Conservation (phyloP, 92 coral and sea anemone genomes). For the Heliopora coerulea region DNA sequence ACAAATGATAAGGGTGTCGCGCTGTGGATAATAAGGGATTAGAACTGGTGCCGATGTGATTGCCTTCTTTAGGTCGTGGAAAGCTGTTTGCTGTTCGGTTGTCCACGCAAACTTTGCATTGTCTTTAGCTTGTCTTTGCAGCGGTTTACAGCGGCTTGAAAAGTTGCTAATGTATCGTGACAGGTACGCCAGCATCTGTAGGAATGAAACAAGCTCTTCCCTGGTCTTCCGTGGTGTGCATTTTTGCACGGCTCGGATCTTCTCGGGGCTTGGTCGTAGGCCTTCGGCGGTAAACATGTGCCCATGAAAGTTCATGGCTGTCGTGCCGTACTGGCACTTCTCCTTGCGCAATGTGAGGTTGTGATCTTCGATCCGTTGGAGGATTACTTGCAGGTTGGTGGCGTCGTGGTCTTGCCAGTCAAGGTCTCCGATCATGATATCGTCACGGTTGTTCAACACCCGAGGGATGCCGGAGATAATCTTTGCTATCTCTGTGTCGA, state of each 20-base stretch:
- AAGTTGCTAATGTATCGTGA: conserved; percentile 23
- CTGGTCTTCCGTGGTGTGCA: conserved; percentile 32
- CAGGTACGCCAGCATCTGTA: neutral
- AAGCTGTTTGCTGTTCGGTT: conserved; percentile 53
- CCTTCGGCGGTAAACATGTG: conserved; percentile 48
- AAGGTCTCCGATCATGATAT: conserved; percentile 49
- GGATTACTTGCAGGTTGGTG: conserved; percentile 33
- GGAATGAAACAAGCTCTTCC: conserved; percentile 51
- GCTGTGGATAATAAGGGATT: conserved; percentile 20
- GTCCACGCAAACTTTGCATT: conserved; percentile 46
- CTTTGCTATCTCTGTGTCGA: conserved; percentile 52
- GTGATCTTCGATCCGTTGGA: conserved; percentile 45
- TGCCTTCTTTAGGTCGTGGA: conserved; percentile 45
- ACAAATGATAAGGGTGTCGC: conserved; percentile 36
- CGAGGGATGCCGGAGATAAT: conserved; percentile 50
- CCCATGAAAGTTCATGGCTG: too few species aligned
- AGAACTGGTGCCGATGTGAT: conserved; percentile 50
- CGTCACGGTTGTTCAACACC: conserved; percentile 56
- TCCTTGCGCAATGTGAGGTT: conserved; percentile 48
- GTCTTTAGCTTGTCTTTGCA: conserved; percentile 45
- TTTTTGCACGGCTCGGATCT: too few species aligned
- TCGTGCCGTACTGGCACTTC: conserved; percentile 42
- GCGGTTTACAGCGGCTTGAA: conserved; percentile 56
- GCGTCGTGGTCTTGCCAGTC: conserved; percentile 50
- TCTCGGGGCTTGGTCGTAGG: conserved; percentile 15